These are phyloP conservation scores for Vesta saturnalis DNA, from an alignment of 2,888 invertebrate species.

Conservation along the genomic window DNA sequence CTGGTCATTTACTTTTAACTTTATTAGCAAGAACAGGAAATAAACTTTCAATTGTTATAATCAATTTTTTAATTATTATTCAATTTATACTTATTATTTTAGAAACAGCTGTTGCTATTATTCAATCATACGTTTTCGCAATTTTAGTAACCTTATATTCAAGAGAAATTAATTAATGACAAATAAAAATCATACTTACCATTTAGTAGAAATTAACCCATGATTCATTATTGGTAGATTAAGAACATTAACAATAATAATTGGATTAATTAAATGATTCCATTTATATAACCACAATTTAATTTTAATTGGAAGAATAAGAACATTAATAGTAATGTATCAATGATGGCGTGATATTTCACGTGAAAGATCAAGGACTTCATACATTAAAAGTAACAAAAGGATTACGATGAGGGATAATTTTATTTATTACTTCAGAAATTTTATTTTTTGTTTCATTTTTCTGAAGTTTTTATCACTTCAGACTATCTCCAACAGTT, in stretches of 20 bases:
- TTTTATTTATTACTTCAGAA: constrained; percentile 78
- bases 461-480: constrained; percentile 70
- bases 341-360: constrained; percentile 78
- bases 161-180: constrained; percentile 72
- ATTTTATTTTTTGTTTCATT: constrained; percentile 71
- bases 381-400: constrained; percentile 69
- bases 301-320: constrained; percentile 65
- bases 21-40: too few species aligned
- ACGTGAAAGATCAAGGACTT: constrained; percentile 75
- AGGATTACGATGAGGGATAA: constrained; percentile 75
- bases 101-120: too few species aligned
- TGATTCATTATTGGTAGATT: constrained; percentile 72
- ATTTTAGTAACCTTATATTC: too few species aligned
- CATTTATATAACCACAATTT: constrained; percentile 66
- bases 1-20: too few species aligned
- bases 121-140: too few species aligned
- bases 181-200: constrained; percentile 70
- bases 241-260: constrained; percentile 67
- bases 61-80: too few species aligned
- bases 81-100: too few species aligned
- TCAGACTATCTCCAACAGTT: constrained; percentile 65
- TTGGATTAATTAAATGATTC: constrained; percentile 72
- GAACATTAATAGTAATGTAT: constrained; percentile 65
- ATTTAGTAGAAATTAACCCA: constrained; percentile 72
- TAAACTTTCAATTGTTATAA: too few species aligned